These are phyloP conservation scores for Thaumetopoea pityocampa DNA, from an alignment of 1,140 invertebrate genomes.

Conservation along the genomic window DNA sequence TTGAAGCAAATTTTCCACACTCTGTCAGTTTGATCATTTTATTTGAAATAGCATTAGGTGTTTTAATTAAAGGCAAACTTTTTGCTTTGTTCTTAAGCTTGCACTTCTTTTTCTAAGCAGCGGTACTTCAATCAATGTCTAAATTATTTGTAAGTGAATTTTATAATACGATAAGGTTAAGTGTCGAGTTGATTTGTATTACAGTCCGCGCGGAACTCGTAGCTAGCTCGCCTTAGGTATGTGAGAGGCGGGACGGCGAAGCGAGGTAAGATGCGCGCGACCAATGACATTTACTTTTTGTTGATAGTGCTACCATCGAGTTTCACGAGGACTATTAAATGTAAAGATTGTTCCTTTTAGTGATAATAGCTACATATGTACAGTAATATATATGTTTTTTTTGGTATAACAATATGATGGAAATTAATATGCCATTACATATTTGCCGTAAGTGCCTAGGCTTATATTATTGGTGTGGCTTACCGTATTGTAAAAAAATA, in stretches of 20 bases:
- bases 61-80: too few relatives aligned
- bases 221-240: too few relatives aligned
- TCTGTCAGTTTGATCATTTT: too few relatives aligned
- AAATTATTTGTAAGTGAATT: constrained; percentile 41
- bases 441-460: constrained; percentile 60
- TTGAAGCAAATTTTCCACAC: too few relatives aligned
- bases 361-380: constrained; percentile 19
- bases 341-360: constrained; percentile 18
- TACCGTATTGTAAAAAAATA: constrained; percentile 14
- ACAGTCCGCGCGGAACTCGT: too few relatives aligned
- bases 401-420: constrained; percentile 10
- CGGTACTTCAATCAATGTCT: constrained; percentile 29
- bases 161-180: constrained; percentile 32
- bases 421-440: constrained; percentile 43
- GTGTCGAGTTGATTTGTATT: constrained; percentile 21
- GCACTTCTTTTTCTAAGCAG: too few relatives aligned
- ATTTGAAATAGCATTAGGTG: too few relatives aligned
- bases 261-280: too few relatives aligned
- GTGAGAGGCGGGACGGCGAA: too few relatives aligned
- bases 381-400: constrained; percentile 13
- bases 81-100: too few relatives aligned
- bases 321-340: constrained; percentile 16
- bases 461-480: constrained; percentile 27
- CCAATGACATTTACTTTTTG: too few relatives aligned
- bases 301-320: too few relatives aligned